Percentiles rank a stretch among this genome's conserved stretches.
phyloP scores from a whole-genome alignment of 1,140 invertebrate genomes.

The Saccostrea cuccullata region DNA sequence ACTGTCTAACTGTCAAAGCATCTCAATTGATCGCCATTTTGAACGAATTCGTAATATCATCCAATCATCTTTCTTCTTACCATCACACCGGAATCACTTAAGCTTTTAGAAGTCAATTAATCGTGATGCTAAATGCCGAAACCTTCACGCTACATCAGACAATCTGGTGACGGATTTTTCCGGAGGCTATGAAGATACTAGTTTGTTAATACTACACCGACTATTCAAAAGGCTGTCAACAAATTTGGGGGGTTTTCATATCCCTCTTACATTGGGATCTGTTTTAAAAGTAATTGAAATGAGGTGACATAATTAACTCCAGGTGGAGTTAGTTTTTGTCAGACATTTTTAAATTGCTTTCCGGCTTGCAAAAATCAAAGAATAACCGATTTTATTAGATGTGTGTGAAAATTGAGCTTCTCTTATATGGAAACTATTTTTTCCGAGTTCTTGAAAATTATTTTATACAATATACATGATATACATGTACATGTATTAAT shows the following conservation, averaged over 20 bases:
- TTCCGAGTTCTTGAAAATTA: too few species aligned
- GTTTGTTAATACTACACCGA: conserved; percentile 4
- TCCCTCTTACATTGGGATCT: not conserved
- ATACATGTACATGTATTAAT: too few species aligned
- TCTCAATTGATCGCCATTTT: not conserved
- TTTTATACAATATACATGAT: too few species aligned
- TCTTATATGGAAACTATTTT: too few species aligned
- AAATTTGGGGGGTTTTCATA: conserved; percentile 15
- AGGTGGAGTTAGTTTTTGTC: conserved; percentile 27
- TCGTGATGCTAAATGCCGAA: conserved; percentile 32
- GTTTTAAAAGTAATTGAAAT: conserved; percentile 33
- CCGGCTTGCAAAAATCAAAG: conserved; percentile 3
- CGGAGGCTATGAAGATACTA: not conserved
- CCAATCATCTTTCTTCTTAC: not conserved
- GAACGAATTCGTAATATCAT: conserved; percentile 28
- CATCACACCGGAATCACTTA: conserved; percentile 15
- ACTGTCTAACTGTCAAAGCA: conserved; percentile 11
- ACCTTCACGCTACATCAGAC: conserved; percentile 35
- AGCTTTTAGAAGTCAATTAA: conserved; percentile 43
- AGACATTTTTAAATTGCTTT: not conserved
- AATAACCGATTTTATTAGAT: not conserved
- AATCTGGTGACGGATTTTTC: not conserved
- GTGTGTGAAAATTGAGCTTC: not conserved
- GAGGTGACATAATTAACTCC: conserved; percentile 41
- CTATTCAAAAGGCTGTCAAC: conserved; percentile 23